phyloP scores from a whole-genome alignment of 2,113 vertebrate genomes.

The Otolemur garnettii region DNA sequence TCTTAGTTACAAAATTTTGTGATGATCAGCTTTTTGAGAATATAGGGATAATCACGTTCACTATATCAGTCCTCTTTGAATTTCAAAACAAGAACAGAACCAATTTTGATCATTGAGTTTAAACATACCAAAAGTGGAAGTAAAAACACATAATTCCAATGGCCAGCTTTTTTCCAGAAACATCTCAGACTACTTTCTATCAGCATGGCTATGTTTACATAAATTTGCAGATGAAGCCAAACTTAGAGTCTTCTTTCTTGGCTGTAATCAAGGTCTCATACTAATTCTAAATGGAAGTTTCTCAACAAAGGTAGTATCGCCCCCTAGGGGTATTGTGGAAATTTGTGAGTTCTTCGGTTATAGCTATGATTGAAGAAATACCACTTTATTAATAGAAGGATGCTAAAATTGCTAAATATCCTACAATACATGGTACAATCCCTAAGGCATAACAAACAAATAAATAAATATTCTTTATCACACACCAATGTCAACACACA shows the following conservation, averaged over 20 bases:
- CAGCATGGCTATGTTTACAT: neutral
- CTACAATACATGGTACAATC: neutral
- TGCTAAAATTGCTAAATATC: neutral
- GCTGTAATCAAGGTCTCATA: neutral
- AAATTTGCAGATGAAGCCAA: neutral
- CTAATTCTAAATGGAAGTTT: conserved; percentile 25
- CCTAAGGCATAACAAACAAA: neutral
- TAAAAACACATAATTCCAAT: neutral
- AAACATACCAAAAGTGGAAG: neutral
- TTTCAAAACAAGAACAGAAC: neutral
- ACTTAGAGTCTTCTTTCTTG: neutral
- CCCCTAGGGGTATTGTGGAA: conserved; percentile 58
- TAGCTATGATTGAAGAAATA: neutral
- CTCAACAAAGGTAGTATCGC: conserved; percentile 41
- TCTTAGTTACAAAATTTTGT: conserved; percentile 5
- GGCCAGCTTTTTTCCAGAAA: neutral
- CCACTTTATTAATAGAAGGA: neutral
- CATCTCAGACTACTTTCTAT: neutral
- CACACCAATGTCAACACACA: neutral
- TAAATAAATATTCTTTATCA: neutral
- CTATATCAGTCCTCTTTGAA: neutral
- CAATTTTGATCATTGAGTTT: conserved; percentile 36
- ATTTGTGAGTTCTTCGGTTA: neutral
- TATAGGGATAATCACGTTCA: conserved; percentile 23
- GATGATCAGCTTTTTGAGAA: neutral